Evolutionary conservation across 2,113 vertebrate genomes (phyloP).

Genomic region (Phylloscopus trochilus): DNA sequence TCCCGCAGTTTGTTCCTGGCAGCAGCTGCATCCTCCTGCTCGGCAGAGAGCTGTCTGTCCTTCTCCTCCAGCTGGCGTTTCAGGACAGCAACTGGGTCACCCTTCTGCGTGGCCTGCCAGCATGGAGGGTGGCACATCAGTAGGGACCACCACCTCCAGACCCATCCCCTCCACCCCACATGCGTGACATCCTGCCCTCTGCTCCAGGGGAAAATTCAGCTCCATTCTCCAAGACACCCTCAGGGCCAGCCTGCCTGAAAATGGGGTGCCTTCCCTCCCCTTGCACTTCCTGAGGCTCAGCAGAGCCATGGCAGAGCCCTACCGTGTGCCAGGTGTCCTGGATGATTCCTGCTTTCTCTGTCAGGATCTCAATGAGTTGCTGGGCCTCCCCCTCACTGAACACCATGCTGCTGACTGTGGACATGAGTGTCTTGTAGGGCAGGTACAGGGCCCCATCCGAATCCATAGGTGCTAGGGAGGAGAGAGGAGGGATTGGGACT

Average conservation of each 20-base stretch:
- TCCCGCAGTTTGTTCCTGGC: conserved; percentile 86
- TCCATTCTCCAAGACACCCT: background rate
- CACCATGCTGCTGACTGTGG: conserved; percentile 84
- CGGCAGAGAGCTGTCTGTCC: conserved; percentile 84
- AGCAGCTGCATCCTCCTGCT: conserved; percentile 82
- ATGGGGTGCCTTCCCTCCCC: background rate
- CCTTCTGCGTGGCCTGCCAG: conserved; percentile 88
- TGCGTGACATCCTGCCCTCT: fast-evolving
- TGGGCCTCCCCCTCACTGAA: conserved; percentile 90
- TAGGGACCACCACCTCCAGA: background rate
- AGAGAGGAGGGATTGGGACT: background rate
- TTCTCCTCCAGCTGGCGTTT: conserved; percentile 93
- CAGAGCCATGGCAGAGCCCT: background rate
- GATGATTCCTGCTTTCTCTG: conserved; percentile 83
- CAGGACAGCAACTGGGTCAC: conserved; percentile 84
- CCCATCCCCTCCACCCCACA: background rate
- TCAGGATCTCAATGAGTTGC: conserved; percentile 89
- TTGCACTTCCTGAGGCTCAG: fast-evolving
- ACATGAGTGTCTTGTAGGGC: conserved; percentile 87
- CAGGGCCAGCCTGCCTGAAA: background rate
- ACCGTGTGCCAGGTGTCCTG: conserved; percentile 94
- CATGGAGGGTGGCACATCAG: background rate
- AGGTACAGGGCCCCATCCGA: conserved; percentile 80
- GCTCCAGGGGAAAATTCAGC: background rate
- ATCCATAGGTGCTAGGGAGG: conserved; percentile 58